These are phyloP conservation scores for Centroberyx gerrardi DNA, from an alignment of 2,797 vertebrate species.

Conservation along the genomic window DNA sequence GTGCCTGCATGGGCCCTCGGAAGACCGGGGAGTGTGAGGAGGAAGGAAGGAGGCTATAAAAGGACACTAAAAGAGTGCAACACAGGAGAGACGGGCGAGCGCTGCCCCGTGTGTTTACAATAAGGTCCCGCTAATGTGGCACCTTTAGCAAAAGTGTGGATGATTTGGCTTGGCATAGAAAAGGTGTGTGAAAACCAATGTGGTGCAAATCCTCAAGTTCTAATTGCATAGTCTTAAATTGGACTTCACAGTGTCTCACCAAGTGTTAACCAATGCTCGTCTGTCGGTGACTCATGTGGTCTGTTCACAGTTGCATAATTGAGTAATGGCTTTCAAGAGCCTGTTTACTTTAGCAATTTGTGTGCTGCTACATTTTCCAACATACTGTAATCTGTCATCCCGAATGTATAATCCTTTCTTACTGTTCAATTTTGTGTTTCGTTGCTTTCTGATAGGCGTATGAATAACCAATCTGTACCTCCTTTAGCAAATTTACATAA, in stretches of 20 bases:
- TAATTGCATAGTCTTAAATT: slow-evolving; percentile 20
- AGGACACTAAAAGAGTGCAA: slow-evolving; percentile 75
- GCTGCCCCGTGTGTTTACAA: slow-evolving; percentile 68
- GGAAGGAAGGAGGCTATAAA: slow-evolving; percentile 85
- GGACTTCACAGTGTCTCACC: slow-evolving; percentile 33
- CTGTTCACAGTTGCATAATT: slow-evolving; percentile 47
- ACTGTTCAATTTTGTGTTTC: slow-evolving; percentile 15
- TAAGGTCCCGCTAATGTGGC: slow-evolving; percentile 53
- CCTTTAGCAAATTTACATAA: slow-evolving; percentile 49
- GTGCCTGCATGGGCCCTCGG: slow-evolving; percentile 70
- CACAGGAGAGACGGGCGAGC: slow-evolving; percentile 54
- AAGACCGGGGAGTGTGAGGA: slow-evolving; percentile 75
- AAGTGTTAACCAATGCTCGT: slow-evolving; percentile 50
- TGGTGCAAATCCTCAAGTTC: slow-evolving; percentile 39
- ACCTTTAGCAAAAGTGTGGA: slow-evolving; percentile 50
- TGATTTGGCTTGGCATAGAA: slow-evolving; percentile 42
- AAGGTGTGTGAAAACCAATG: slow-evolving; percentile 55
- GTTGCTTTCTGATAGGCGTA: slow-evolving; percentile 12
- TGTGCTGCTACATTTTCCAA: slow-evolving; percentile 40
- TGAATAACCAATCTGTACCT: slow-evolving; percentile 25
- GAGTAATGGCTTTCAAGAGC: slow-evolving; percentile 34
- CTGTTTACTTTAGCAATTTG: slow-evolving; percentile 50
- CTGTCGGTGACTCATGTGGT: slow-evolving; percentile 52
- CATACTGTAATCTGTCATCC: slow-evolving; percentile 26
- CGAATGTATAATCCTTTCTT: slow-evolving; percentile 33